Conservation (phyloP, 2,888 invertebrate species). For the Molorchus minor region DNA sequence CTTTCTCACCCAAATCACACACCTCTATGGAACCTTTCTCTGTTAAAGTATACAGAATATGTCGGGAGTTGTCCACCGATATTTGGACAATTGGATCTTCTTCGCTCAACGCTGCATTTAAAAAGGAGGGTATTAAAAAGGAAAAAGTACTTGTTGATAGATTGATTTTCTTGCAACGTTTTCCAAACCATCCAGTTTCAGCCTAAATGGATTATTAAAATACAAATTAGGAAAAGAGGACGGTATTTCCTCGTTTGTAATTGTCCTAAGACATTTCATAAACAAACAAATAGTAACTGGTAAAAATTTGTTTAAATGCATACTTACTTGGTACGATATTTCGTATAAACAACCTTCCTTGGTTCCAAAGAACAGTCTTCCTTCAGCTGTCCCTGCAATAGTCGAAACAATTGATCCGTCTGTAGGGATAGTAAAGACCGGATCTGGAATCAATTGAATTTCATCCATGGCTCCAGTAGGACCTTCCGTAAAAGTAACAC, state of each 20-base stretch:
- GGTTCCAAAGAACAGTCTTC: constrained; percentile 94
- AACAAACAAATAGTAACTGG: no score
- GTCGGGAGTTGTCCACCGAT: constrained; percentile 85
- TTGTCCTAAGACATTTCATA: no score
- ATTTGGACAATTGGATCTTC: constrained; percentile 92
- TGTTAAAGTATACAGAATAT: constrained; percentile 89
- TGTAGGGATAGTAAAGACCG: constrained; percentile 91
- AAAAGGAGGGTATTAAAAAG: constrained; percentile 88
- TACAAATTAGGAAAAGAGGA: no score
- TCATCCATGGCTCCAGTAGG: constrained; percentile 70
- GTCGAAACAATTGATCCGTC: constrained; percentile 87
- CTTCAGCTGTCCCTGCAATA: constrained; percentile 81
- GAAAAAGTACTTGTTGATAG: constrained; percentile 90
- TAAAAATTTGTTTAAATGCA: no score
- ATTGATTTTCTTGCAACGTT: constrained; percentile 93
- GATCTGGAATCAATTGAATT: constrained; percentile 92
- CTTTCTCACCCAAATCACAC: constrained; percentile 87
- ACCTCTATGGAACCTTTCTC: constrained; percentile 89
- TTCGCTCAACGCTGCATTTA: constrained; percentile 85
- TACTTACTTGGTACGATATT: constrained; percentile 85
- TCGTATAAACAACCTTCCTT: constrained; percentile 96
- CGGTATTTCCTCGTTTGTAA: no score
- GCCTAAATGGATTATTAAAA: constrained; percentile 65
- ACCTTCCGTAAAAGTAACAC: constrained; percentile 70
- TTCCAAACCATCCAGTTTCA: constrained; percentile 92